phyloP scores from a whole-genome alignment of 2,888 invertebrate species.

The Mantis religiosa region DNA sequence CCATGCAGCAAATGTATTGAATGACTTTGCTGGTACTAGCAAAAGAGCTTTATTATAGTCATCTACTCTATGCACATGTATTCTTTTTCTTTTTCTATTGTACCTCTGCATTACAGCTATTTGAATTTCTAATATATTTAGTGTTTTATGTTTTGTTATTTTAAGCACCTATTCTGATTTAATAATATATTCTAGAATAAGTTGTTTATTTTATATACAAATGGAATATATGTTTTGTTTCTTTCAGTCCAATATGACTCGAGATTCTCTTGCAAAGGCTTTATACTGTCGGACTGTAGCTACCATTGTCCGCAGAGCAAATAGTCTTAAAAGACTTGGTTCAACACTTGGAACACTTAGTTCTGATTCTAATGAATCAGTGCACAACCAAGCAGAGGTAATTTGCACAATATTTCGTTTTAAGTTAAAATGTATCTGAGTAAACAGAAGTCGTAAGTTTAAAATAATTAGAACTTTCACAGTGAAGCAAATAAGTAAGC shows the following conservation, averaged over 20 bases:
- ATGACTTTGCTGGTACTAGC: too few species aligned
- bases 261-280: constrained; percentile 86
- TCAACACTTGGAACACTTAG: constrained; percentile 69
- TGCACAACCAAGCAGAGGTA: constrained; percentile 76
- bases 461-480: too few species aligned
- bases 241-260: constrained; percentile 70
- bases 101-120: too few species aligned
- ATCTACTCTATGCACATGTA: too few species aligned
- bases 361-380: constrained; percentile 88
- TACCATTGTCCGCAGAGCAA: constrained; percentile 87
- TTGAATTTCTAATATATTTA: too few species aligned
- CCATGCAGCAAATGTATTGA: too few species aligned
- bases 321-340: constrained; percentile 76
- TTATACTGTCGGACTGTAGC: constrained; percentile 92
- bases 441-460: too few species aligned
- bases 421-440: neutral
- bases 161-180: too few species aligned
- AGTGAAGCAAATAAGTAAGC: too few species aligned
- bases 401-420: constrained; percentile 7
- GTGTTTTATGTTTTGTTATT: too few species aligned
- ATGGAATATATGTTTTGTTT: neutral
- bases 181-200: neutral
- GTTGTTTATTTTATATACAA: neutral
- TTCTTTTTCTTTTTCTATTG: too few species aligned
- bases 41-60: too few species aligned